These are phyloP conservation scores for Lepus townsendii DNA, from an alignment of 2,797 vertebrate genomes.

Conservation along the genomic window DNA sequence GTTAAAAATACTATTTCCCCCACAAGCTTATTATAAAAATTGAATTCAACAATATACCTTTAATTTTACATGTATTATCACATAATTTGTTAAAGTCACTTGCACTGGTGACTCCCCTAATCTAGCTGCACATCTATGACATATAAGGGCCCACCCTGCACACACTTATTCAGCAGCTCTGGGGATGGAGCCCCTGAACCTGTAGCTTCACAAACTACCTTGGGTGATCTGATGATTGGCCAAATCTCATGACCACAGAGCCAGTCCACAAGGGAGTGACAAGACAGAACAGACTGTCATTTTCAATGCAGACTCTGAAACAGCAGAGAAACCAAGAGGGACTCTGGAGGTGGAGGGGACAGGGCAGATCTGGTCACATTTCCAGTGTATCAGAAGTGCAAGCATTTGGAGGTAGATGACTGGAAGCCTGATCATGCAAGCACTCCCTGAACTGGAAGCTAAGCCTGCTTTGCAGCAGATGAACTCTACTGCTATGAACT, in stretches of 20 bases:
- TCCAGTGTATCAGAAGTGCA: neutral
- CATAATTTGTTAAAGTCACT: neutral
- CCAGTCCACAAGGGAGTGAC: neutral
- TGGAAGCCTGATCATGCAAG: neutral
- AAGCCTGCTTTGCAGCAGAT: conserved; percentile 8
- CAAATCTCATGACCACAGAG: neutral
- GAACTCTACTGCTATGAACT: neutral
- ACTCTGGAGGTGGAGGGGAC: neutral
- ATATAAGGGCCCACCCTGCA: neutral
- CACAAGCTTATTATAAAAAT: conserved; percentile 62
- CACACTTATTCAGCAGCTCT: neutral
- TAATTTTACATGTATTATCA: neutral
- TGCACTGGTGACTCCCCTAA: neutral
- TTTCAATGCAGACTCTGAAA: conserved; percentile 41
- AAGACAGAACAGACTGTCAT: neutral
- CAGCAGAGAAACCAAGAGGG: conserved; percentile 3
- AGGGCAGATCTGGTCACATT: neutral
- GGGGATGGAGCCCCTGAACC: neutral
- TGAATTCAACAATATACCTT: conserved; percentile 34
- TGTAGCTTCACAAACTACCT: neutral
- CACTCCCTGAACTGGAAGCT: conserved; percentile 32
- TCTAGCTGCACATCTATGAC: conserved; percentile 30
- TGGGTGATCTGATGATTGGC: neutral
- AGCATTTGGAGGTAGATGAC: neutral
- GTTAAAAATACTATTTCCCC: conserved; percentile 70